phyloP scores from a whole-genome alignment of 2,888 invertebrate genomes.

The Pyrrhosoma nymphula region DNA sequence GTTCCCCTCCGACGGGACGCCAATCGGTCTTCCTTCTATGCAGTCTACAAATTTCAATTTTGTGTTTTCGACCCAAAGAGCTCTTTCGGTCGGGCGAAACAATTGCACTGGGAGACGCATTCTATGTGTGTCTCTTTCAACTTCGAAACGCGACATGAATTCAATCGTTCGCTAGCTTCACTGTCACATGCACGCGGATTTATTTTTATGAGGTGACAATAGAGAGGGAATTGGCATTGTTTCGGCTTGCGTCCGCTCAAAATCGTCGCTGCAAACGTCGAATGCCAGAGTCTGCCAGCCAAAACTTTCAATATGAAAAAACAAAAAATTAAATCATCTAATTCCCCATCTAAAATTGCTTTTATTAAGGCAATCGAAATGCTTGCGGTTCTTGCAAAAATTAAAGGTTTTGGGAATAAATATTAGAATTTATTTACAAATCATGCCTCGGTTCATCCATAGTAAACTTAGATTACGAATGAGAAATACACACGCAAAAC shows the following conservation, averaged over 20 bases:
- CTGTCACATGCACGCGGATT: slow-evolving; percentile 19
- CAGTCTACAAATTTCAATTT: neutral
- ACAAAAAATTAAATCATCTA: neutral
- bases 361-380: no score
- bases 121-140: neutral
- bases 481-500: no score
- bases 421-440: no score
- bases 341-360: no score
- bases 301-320: neutral
- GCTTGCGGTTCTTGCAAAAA: no score
- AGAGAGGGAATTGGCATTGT: neutral
- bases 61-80: neutral
- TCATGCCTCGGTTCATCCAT: no score
- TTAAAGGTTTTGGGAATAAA: no score
- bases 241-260: neutral
- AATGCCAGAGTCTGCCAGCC: neutral
- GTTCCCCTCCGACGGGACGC: neutral
- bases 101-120: neutral
- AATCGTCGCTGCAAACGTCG: neutral
- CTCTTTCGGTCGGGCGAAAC: neutral
- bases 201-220: neutral
- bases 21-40: neutral
- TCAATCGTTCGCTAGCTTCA: neutral
- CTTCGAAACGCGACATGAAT: neutral
- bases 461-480: no score